Evolutionary conservation across 2,113 vertebrate genomes (phyloP).

Genomic region (Mungos mungo): DNA sequence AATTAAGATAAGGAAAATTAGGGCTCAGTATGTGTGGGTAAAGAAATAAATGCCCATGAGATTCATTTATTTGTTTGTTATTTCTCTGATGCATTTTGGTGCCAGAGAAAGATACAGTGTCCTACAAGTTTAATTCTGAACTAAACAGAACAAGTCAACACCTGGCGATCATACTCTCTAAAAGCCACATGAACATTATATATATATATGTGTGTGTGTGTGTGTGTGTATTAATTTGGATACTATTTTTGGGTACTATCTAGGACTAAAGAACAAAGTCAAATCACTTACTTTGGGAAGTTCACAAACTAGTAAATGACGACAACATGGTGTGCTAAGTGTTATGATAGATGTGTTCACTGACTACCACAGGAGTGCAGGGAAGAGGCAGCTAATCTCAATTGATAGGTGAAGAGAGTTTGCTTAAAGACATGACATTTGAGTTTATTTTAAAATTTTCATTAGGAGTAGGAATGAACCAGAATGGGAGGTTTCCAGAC

Average conservation of each 20-base stretch:
- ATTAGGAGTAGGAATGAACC: not conserved
- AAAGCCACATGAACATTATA: not conserved
- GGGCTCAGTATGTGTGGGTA: not conserved
- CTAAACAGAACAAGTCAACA: not conserved
- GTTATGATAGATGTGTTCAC: not conserved
- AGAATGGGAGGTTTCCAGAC: not conserved
- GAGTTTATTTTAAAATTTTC: not conserved
- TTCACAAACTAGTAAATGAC: not conserved
- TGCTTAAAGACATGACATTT: not conserved
- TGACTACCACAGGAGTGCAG: not conserved
- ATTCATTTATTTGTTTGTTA: constrained; percentile 37
- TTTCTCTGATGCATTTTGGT: not conserved
- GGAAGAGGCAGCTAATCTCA: not conserved
- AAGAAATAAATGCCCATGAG: constrained; percentile 20
- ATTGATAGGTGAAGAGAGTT: not conserved
- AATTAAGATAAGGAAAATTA: constrained; percentile 32
- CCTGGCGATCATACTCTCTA: not conserved
- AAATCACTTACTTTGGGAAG: not conserved
- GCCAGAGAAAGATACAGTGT: not conserved
- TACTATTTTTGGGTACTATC: not conserved
- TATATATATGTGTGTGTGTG: not conserved
- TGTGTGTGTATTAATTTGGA: not conserved
- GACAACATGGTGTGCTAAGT: not conserved
- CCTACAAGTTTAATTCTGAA: constrained; percentile 27
- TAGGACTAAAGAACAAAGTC: not conserved